Base-by-base conservation (phyloP, 1,140 invertebrate genomes). In the Diachasma alloeum region DNA sequence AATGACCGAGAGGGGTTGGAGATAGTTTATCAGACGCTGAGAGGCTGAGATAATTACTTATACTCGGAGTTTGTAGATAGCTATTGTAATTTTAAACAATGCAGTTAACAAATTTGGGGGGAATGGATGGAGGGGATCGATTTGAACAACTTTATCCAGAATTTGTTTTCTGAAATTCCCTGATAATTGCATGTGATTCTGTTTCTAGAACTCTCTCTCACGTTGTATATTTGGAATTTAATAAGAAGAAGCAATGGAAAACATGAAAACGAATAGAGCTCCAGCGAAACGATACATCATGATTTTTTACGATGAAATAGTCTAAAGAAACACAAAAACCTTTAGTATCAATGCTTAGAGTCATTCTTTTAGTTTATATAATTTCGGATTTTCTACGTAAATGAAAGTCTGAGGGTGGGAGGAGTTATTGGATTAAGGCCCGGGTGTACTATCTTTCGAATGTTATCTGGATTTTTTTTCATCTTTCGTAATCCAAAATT, bases 211-310 rank as follows among this genome's bases (percentile, higher is more conserved):
- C 24, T 48, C n/a, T 22, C n/a, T 69, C n/a, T 48, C 11, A 48
- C 44, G 9, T 48, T 72, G 44, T 48, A 53, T 36, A 72, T 72
- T 72, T 72, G 70, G 53, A 72, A 36, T 69, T 69, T 69, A 19
- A 72, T 72, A 48, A 44, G 53, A 26, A 19, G 31, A 4, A 37
- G 44, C 0, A 53, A 36, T 19, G 53, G n/a, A 59, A 59, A 59
- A 15, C 9, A 37, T 4, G 11, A 59, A 22, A 59, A 19, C 22
- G 4, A 4, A 59, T 13, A 24, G n/a, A 22, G 17, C 11, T 22
- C 4, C 53, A 4, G 22, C 11, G 53, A 59, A 59, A 59, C 19
- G 11, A 13, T 17, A 26, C 53, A 26, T 59, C 53, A 59, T 59
- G 22, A 59, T 26, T 48, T 48, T 48, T 48, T 22, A 26, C 10